Base-by-base conservation (phyloP, 2,797 vertebrate species). In the Aeoliscus strigatus region DNA sequence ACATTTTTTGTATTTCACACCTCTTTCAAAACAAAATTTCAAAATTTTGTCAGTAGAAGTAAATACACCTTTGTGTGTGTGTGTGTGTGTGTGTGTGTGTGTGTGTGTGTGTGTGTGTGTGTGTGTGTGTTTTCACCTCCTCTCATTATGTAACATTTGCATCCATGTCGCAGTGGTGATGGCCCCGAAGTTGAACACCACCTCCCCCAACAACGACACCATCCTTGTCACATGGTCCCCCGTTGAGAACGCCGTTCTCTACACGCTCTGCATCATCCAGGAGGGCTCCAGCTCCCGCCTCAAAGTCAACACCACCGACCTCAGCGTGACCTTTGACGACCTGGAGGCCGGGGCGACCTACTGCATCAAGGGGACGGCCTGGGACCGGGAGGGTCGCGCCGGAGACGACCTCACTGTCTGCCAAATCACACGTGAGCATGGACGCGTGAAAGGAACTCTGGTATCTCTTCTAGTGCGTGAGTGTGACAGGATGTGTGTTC, bases 391-490 rank as follows among this genome's bases (percentile, higher is more conserved):
- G 9, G 86, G 91, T 2, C 84, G 84, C 27, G 81, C 85, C 4
- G 93, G 94, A 43, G 92, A 96, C 28, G 90, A 90, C 48, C 55
- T 80, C 72, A 92, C 79, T 0, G 72, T 84, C 45, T 90, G 81
- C 58, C 92, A 96, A 84, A 91, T 93, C 69, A 97, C 93, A 75
- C 90, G 94, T 96, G 88, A 91, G 89, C 27, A 30, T 1, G 4
- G 6, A 8, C 16, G 6, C 25, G 1, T 3, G 12, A 5, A 23
- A 7, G 3, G 10, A 4, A 17, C 2, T 17, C 17, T 35, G 5
- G 8, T 12, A 1, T 27, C 16, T n/a, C n/a, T n/a, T n/a, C n/a
- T n/a, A n/a, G n/a, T n/a, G n/a, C n/a, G n/a, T n/a, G n/a, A n/a
- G n/a, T n/a, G n/a, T n/a, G n/a, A n/a, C n/a, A n/a, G n/a, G n/a